Base-by-base conservation (phyloP, 2,888 invertebrate species). In the Oscheius sp. region DNA sequence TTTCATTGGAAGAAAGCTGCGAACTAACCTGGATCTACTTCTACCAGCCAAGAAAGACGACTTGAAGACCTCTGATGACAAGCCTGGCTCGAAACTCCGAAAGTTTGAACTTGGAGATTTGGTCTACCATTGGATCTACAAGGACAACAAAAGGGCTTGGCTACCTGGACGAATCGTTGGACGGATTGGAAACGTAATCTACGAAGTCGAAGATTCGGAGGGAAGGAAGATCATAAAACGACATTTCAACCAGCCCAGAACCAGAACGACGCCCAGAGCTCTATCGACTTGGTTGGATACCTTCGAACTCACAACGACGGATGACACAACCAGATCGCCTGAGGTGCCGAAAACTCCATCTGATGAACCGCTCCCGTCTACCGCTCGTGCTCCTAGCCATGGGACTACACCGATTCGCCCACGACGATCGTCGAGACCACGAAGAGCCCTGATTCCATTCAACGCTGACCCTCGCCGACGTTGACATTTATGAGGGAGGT, bases 1-100 rank as follows among this genome's bases (percentile, higher is more conserved):
- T 17, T 39, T 58, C 39, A 58, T 39, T 23, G 58, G 42, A 37
- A 10, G 58, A 5, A 58, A 58, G n/a, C n/a, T n/a, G n/a, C n/a
- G n/a, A n/a, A n/a, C n/a, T n/a, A n/a, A n/a, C n/a, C n/a, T n/a
- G n/a, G n/a, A n/a, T n/a, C n/a, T n/a, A n/a, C n/a, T n/a, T n/a
- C n/a, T n/a, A n/a, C n/a, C n/a, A n/a, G n/a, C 8, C 17, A 42
- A 42, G 42, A 20, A 42, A 42, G 8, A 42, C 3, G 17, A n/a
- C 17, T 4, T 42, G 42, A 8, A 42, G 42, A 8, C n/a, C 42
- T 42, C 20, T 20, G 42, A 42, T 8, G 8, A 3, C 17, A 42
- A 42, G 8, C 42, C n/a, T 8, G 42, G 42, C 20, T n/a, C 42
- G n/a, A 3, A 42, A 2, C 3, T 4, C 3, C n/a, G 42, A 20